Conservation (phyloP, 2,888 invertebrate genomes). For the Archaeoteleia sp. region DNA sequence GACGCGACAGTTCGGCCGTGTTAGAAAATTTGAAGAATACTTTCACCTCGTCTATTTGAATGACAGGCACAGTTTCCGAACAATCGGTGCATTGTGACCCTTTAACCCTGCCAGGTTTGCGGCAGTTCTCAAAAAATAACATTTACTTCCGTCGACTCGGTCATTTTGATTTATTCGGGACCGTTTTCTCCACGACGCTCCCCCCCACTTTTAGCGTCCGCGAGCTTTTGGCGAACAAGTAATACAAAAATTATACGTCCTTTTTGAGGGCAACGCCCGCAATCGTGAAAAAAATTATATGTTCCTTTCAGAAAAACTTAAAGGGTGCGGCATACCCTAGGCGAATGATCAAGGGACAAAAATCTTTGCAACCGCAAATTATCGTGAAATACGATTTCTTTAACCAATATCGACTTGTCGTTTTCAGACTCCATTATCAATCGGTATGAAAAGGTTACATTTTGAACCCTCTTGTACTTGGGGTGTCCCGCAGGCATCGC, state of each 20-base stretch:
- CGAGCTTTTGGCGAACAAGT: slow-evolving; percentile 20
- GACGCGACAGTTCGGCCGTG: no score
- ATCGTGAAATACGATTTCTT: slow-evolving; percentile 27
- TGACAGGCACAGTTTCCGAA: neutral
- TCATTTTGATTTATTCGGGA: no score
- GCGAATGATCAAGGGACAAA: neutral
- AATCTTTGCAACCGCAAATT: slow-evolving; percentile 25
- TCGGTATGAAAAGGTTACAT: slow-evolving; percentile 6
- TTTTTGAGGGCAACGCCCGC: slow-evolving; percentile 44
- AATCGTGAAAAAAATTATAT: slow-evolving; percentile 68
- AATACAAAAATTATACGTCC: slow-evolving; percentile 37
- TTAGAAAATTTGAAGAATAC: no score
- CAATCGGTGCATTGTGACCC: slow-evolving; percentile 22
- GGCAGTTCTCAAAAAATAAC: slow-evolving; percentile 22
- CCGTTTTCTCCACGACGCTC: neutral
- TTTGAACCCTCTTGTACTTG: neutral
- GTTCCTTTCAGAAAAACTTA: slow-evolving; percentile 63
- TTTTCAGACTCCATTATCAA: neutral
- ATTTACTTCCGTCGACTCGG: slow-evolving; percentile 36
- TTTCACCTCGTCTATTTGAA: no score
- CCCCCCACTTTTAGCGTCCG: slow-evolving; percentile 1
- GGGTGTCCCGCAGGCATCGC: slow-evolving; percentile 9
- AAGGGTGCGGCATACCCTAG: slow-evolving; percentile 2
- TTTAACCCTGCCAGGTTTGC: slow-evolving; percentile 10
- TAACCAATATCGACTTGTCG: slow-evolving; percentile 16